phyloP scores from a whole-genome alignment of 1,140 invertebrate species.

The fruit fly (Drosophila melanogaster) region DNA sequence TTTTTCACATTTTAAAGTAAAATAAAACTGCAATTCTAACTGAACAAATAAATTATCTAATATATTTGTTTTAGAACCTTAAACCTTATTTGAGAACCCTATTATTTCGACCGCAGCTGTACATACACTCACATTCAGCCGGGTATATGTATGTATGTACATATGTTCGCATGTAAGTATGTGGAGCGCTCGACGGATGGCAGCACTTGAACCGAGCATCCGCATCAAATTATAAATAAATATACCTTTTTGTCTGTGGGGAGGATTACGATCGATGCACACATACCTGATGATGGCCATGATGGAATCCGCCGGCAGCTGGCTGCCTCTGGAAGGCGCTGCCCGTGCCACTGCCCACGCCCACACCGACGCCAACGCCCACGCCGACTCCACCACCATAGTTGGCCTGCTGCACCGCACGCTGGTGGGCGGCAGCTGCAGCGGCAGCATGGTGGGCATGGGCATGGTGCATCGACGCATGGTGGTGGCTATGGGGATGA shows the following conservation, averaged over 20 bases:
- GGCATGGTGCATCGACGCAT: conserved; percentile 50
- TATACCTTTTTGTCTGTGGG: conserved; percentile 31
- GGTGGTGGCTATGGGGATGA: conserved; percentile 44
- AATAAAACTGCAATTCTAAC: neutral
- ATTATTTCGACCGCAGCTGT: conserved; percentile 21
- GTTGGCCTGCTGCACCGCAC: conserved; percentile 65
- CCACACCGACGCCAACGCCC: conserved; percentile 36
- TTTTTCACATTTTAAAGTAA: too few species aligned
- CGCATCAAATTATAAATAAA: conserved; percentile 60
- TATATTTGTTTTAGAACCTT: neutral
- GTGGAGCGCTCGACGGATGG: conserved; percentile 54
- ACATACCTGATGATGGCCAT: conserved; percentile 83
- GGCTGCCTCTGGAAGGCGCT: conserved; percentile 82
- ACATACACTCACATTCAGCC: conserved; percentile 3
- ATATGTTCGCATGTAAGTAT: conserved; percentile 22
- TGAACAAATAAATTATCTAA: neutral
- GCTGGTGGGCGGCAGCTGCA: conserved; percentile 50
- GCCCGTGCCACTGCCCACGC: conserved; percentile 69
- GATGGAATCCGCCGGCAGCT: conserved; percentile 74
- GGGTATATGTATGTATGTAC: conserved; percentile 15
- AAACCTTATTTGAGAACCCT: neutral
- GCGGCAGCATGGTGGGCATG: conserved; percentile 58
- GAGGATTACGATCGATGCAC: conserved; percentile 61
- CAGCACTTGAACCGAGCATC: conserved; percentile 58
- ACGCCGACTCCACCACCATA: conserved; percentile 35